These are phyloP conservation scores for Drepana falcataria DNA, from an alignment of 2,888 invertebrate genomes.

Conservation along the genomic window DNA sequence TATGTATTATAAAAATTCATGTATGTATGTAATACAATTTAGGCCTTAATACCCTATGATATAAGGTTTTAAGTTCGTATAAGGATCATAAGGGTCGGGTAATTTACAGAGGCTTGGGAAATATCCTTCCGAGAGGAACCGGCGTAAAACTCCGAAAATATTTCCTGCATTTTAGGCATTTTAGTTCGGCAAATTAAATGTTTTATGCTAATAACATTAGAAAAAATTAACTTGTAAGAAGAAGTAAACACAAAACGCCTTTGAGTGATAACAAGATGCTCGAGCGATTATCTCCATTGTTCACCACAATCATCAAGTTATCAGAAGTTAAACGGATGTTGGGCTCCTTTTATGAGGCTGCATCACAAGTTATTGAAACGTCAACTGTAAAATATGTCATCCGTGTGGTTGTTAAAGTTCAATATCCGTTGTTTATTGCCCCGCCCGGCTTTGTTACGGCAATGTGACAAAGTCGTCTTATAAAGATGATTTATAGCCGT, in stretches of 20 bases:
- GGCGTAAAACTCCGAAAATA: too few species aligned
- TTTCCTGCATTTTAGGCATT: too few species aligned
- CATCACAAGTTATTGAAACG: slow-evolving; percentile 26
- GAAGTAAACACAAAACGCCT: neutral
- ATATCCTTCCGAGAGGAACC: too few species aligned
- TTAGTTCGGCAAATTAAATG: too few species aligned
- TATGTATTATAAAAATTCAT: too few species aligned
- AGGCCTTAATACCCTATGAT: too few species aligned
- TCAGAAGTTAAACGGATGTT: slow-evolving; percentile 28
- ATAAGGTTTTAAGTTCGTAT: too few species aligned
- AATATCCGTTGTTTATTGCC: slow-evolving; percentile 34
- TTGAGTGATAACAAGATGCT: slow-evolving; percentile 22
- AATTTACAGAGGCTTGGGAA: too few species aligned
- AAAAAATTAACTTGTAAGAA: neutral
- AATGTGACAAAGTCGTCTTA: slow-evolving; percentile 75
- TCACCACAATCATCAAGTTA: slow-evolving; percentile 38
- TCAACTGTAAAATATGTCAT: slow-evolving; percentile 31
- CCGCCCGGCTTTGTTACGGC: slow-evolving; percentile 50
- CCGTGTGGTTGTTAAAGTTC: slow-evolving; percentile 36
- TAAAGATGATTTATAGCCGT: slow-evolving; percentile 72
- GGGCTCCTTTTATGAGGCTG: slow-evolving; percentile 27
- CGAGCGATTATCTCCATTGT: slow-evolving; percentile 31
- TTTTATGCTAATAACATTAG: neutral
- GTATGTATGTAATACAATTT: too few species aligned
- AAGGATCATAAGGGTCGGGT: too few species aligned